A percentile compares a stretch with the other conserved stretches of the same genome.
Evolutionary conservation across 2,113 vertebrate genomes (phyloP).

Genomic region (Brachyhypopomus occidentalis): DNA sequence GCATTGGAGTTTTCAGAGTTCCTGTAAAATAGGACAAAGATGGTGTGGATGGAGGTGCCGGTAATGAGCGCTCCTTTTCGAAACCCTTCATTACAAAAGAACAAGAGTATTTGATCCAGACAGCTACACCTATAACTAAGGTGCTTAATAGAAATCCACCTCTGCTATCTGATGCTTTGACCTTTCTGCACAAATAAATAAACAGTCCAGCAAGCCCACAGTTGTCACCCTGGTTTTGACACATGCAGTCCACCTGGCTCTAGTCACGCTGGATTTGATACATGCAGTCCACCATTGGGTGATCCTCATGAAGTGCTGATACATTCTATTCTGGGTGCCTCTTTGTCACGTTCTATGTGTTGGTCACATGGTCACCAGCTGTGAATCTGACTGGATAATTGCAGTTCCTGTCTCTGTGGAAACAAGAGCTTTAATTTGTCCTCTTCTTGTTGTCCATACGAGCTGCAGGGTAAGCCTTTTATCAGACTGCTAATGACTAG

Average conservation of each 20-base stretch:
- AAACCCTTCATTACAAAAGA: too few species aligned
- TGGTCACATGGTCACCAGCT: conserved; percentile 51
- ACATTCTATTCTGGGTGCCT: conserved; percentile 27
- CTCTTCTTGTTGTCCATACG: conserved; percentile 35
- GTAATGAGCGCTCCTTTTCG: too few species aligned
- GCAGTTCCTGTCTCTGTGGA: conserved; percentile 47
- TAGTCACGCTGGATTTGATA: neutral
- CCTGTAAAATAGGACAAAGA: conserved; percentile 6
- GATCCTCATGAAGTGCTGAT: conserved; percentile 7
- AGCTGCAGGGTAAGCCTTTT: conserved; percentile 34
- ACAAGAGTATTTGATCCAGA: too few species aligned
- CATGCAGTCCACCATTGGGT: neutral
- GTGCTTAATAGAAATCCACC: too few species aligned
- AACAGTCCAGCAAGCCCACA: too few species aligned
- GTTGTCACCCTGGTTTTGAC: too few species aligned
- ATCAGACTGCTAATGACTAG: conserved; percentile 41
- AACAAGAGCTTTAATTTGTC: conserved; percentile 53
- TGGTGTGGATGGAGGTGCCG: neutral
- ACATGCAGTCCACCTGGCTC: too few species aligned
- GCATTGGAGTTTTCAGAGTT: conserved; percentile 4
- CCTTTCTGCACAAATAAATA: too few species aligned
- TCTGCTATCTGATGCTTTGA: too few species aligned
- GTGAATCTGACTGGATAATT: conserved; percentile 64
- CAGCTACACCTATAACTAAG: too few species aligned
- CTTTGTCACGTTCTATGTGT: conserved; percentile 33